Percentiles rank a stretch among this genome's conserved stretches.
Conservation (phyloP, 2,113 vertebrate species). For the Saguinus midas region DNA sequence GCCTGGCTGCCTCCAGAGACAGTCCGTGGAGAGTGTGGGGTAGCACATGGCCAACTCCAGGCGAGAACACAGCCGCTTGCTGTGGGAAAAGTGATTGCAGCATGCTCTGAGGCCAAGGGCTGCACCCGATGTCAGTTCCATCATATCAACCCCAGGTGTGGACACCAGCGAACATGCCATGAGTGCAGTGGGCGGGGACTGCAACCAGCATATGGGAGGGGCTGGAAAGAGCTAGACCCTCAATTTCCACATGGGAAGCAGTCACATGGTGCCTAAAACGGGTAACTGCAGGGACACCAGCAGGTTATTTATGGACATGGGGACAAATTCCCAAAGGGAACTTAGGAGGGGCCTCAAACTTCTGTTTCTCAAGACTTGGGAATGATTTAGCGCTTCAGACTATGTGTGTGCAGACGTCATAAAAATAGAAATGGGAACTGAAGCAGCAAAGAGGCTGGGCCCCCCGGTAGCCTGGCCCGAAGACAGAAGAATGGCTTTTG, state of each 20-base stretch:
- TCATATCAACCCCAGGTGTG: accelerated
- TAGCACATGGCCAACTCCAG: accelerated
- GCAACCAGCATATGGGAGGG: not conserved
- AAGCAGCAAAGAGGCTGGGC: not conserved
- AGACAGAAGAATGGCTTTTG: not conserved
- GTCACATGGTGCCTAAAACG: not conserved
- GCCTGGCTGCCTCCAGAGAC: not conserved
- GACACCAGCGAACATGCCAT: no score
- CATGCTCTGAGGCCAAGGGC: accelerated
- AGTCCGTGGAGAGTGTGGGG: accelerated
- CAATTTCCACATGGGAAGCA: not conserved
- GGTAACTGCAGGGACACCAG: not conserved
- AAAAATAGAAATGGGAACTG: not conserved
- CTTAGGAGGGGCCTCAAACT: not conserved
- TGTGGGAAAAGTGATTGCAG: not conserved
- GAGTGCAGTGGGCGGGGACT: not conserved
- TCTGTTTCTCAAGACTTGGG: not conserved
- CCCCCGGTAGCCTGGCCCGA: not conserved
- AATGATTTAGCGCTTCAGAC: not conserved
- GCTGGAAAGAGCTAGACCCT: not conserved
- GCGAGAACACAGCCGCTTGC: no score
- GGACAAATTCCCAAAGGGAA: not conserved
- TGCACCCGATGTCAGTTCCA: no score
- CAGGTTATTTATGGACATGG: not conserved
- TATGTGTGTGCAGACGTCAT: not conserved